Conservation (phyloP, 2,797 vertebrate species). For the Avahi laniger region DNA sequence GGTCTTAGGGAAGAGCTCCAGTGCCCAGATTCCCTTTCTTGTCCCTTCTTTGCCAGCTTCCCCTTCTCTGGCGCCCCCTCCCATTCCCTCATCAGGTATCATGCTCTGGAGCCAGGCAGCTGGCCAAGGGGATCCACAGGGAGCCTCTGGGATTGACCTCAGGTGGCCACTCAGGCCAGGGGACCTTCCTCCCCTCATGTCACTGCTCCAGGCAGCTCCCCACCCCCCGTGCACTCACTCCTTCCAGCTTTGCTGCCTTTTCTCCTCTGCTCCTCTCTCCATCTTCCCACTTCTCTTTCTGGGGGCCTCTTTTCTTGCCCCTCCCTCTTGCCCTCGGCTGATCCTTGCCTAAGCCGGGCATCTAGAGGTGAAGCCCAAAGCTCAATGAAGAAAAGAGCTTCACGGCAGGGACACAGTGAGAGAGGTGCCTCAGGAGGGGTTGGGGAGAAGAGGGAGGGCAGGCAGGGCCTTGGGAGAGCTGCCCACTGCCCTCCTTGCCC, state of each 20-base stretch:
- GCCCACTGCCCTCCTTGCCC: conserved; percentile 63
- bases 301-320: not conserved
- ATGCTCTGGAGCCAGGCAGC: not conserved
- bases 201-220: not conserved
- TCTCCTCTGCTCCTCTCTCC: fast-evolving
- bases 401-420: not conserved
- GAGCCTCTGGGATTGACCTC: not conserved
- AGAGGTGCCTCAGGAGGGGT: not conserved
- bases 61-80: not conserved
- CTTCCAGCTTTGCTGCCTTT: not conserved
- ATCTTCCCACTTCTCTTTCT: not conserved
- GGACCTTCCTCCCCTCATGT: not conserved
- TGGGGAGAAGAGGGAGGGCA: conserved; percentile 29
- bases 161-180: not conserved
- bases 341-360: not conserved
- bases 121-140: not conserved
- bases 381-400: not conserved
- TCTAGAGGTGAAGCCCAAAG: not conserved
- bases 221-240: fast-evolving
- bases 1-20: not conserved
- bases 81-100: not conserved
- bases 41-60: not conserved
- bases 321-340: not conserved
- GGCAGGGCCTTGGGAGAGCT: conserved; percentile 70
- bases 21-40: not conserved